phyloP scores from a whole-genome alignment of 2,797 vertebrate species.

The Anabas testudineus region DNA sequence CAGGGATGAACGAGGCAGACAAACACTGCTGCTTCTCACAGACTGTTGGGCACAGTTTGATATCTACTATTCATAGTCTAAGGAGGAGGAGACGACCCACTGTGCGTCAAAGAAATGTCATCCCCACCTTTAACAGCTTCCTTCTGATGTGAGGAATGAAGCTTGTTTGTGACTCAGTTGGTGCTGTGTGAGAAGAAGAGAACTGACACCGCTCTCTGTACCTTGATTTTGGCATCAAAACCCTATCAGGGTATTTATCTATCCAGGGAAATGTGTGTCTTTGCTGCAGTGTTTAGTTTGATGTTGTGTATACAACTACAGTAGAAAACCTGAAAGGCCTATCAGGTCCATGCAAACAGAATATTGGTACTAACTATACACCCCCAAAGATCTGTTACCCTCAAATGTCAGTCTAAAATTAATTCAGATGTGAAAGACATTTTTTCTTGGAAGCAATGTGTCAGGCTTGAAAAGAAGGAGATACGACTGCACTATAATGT shows the following conservation, averaged over 20 bases:
- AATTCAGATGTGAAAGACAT: slow-evolving; percentile 13
- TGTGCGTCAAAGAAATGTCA: slow-evolving; percentile 23
- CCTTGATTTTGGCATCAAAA: slow-evolving; percentile 3
- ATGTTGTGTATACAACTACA: background rate
- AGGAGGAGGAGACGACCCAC: background rate
- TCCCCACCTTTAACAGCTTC: slow-evolving; percentile 5
- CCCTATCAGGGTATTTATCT: background rate
- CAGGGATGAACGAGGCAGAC: slow-evolving; percentile 8
- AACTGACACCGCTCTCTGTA: background rate
- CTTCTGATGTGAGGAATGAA: background rate
- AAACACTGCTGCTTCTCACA: slow-evolving; percentile 9
- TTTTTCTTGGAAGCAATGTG: slow-evolving; percentile 10
- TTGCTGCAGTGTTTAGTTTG: background rate
- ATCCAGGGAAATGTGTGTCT: background rate
- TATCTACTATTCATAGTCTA: slow-evolving; percentile 25
- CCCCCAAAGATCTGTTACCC: background rate
- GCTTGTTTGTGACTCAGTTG: slow-evolving; percentile 6
- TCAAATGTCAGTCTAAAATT: background rate
- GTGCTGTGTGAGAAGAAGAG: background rate
- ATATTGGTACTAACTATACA: background rate
- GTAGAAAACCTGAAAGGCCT: no score
- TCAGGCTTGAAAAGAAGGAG: slow-evolving; percentile 9
- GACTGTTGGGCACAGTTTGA: slow-evolving; percentile 1
- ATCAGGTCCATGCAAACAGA: background rate
- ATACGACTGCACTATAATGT: slow-evolving; percentile 2